Base-by-base conservation (phyloP, 2,888 invertebrate genomes). In the Drosophila sordidapex region DNA sequence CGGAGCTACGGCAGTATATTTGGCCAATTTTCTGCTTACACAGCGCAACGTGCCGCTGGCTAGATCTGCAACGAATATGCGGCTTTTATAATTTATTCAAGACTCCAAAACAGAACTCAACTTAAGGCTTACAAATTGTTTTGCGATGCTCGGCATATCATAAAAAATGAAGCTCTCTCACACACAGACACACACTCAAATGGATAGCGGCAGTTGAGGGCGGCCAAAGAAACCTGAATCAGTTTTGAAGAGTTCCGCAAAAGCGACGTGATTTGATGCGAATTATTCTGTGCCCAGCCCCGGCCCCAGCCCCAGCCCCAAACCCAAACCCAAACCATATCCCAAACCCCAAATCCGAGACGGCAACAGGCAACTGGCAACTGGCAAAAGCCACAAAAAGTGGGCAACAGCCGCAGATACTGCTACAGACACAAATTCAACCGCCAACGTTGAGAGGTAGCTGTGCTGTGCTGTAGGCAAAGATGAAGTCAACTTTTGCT, bases 51-150 rank as follows among this genome's bases (percentile, higher is more conserved):
- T 68, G 58, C 70, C 35, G 48, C 58, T 38, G 3, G n/a, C 40
- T 48, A 48, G 27, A 43, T 33, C 40, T 68, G 70, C 74, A 74
- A 66, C 74, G 70, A 48, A 74, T 79, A 61, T 83, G 82, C 82
- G 84, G 79, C 73, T 76, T 89, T 77, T 89, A 76, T 85, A 85
- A 85, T 89, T 89, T 85, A 85, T 85, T 84, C 89, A 74, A 76
- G 84, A 89, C 87, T 84, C 87, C 89, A 81, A 81, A 70, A 82
- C 46, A 61, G 69, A 76, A 76, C 74, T 73, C 77, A 65, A 68
- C 79, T 83, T 76, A 83, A 88, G 81, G 79, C 82, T 74, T 81
- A 87, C 89, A 87, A 89, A 86, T 86, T 86, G 85, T 87, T 89
- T 89, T 81, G 71, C 83, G 86, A 81, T 89, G 87, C 89, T 79